Conservation (phyloP, 2,888 invertebrate genomes). For the Copidosoma aretas region DNA sequence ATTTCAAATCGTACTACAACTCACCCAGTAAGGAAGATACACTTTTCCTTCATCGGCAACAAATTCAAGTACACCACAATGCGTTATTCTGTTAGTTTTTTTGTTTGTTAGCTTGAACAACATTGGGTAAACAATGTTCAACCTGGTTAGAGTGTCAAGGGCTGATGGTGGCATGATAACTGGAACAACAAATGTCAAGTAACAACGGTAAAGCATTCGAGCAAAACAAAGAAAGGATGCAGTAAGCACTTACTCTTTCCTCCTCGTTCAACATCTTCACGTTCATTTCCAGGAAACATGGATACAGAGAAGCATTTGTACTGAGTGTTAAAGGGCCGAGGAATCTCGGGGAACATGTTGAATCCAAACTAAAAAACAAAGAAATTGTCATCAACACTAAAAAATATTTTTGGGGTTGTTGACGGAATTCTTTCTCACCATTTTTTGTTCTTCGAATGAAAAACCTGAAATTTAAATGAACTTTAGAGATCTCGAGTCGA, state of each 20-base stretch:
- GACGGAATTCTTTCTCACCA: slow-evolving; percentile 1
- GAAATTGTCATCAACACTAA: neutral
- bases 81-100: slow-evolving; percentile 83
- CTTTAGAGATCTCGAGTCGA: neutral
- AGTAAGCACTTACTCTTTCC: slow-evolving; percentile 81
- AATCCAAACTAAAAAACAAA: slow-evolving; percentile 79
- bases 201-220: neutral
- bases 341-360: slow-evolving; percentile 86
- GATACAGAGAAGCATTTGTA: slow-evolving; percentile 94
- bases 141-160: slow-evolving; percentile 86
- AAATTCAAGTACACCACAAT: slow-evolving; percentile 97
- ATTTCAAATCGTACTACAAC: slow-evolving; percentile 37
- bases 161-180: slow-evolving; percentile 99
- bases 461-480: slow-evolving; percentile 6
- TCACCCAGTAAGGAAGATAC: slow-evolving; percentile 97
- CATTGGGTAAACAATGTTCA: slow-evolving; percentile 98
- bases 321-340: slow-evolving; percentile 80
- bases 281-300: slow-evolving; percentile 92
- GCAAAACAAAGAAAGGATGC: slow-evolving; percentile 19
- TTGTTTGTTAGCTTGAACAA: slow-evolving; percentile 93
- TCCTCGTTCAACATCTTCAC: slow-evolving; percentile 93
- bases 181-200: slow-evolving; percentile 60
- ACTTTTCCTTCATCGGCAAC: slow-evolving; percentile 98
- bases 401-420: neutral
- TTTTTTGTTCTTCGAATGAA: neutral